Evolutionary conservation across 2,113 vertebrate species (phyloP), one percentile per base, ranked within the genome.

Genomic region (Oxygymnocypris stewartii): DNA sequence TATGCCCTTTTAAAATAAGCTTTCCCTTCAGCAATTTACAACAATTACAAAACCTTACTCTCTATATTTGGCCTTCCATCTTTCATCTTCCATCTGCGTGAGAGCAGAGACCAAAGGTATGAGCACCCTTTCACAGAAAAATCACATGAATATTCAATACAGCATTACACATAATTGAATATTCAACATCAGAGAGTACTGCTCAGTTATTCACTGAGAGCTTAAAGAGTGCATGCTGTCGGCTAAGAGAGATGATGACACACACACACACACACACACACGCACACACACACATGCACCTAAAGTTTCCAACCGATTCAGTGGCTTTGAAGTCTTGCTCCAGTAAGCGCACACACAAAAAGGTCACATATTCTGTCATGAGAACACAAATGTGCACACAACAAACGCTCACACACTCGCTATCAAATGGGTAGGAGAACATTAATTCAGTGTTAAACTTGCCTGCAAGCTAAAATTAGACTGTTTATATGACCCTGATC

Each of bases 121-220:
- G 82, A 84, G 82, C 18, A 35, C 67, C 82, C 82, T 84, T 84
- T 84, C 49, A 84, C 82, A 25, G 67, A 74, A 84, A 75, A 84
- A 84, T 23, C 49, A 74, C 69, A 84, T 84, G 76, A 88, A 86
- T 88, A 88, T 86, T 86, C 85, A 81, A 37, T 47, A 40, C 28
- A 35, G 65, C 54, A 74, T 59, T 80, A 80, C 75, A 74, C 13
- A 47, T 85, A 82, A 85, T 79, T 84, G 86, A 84, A 84, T 87
- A 84, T 84, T 87, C 77, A 86, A 69, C 76, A 81, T 84, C 75
- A 84, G 75, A 86, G 85, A 88, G 75, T 42, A 47, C 77, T 44
- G 85, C 47, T 86, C 85, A 74, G 49, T 59, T 74, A 81, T 86
- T 86, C 85, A 84, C 75, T 73, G 75, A 86, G 80, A 67, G 71